Base-by-base conservation (phyloP, 2,797 vertebrate species). In the Leuciscus waleckii region DNA sequence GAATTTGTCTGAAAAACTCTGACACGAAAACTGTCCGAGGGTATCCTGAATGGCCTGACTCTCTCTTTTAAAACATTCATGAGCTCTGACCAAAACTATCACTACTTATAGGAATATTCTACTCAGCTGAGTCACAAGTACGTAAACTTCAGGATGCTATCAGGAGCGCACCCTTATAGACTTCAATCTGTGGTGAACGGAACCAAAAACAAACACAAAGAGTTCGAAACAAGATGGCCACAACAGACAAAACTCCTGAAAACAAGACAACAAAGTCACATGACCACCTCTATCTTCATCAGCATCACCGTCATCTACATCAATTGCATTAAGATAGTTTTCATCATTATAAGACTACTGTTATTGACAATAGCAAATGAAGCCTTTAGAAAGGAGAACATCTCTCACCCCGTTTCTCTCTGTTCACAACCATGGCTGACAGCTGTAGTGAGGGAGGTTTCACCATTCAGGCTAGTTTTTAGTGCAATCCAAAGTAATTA, bases 261-360 rank as follows among this genome's bases (percentile, higher is more conserved):
- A 93, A 92, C 90, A 93, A 92, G 92, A 94, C 92, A 91, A 92
- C 90, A 94, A 92, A 90, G 91, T 93, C 92, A 95, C 92, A 91
- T 91, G 91, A 93, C 92, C 92, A 93, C 86, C 90, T 90, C 92
- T 87, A 92, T 93, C 91, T 92, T 93, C 92, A 92, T 89, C 92
- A 92, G 91, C 90, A 87, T 92, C 93, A 91, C 70, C 26, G 23
- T 65, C 41, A 83, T 82, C 82, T 43, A 84, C 84, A 80, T 87
- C 65, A 78, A 65, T 86, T 79, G 86, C 43, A 86, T 87, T 74
- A 85, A 81, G 77, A 69, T 75, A 74, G 67, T 73, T 43, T 46
- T 86, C 80, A 77, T 90, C 86, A 87, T 79, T 92, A 92, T 92
- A 91, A 91, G 90, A 92, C 92, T 93, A 93, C 92, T 91, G 93